Conservation (phyloP, 2,797 vertebrate species). For the Melanogrammus aeglefinus region DNA sequence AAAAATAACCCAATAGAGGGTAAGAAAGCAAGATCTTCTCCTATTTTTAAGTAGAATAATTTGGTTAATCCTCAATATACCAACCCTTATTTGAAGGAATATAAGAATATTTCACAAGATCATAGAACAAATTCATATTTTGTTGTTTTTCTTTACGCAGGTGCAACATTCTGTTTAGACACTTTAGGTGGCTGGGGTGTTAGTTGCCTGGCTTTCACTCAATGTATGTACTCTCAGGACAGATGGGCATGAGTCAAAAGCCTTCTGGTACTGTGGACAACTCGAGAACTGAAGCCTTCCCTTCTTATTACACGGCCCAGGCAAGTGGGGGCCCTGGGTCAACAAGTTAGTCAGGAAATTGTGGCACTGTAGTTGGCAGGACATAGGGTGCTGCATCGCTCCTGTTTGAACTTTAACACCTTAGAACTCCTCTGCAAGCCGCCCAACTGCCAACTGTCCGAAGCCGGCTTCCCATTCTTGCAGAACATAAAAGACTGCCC, state of each 20-base stretch:
- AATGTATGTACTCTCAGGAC: conserved; percentile 72
- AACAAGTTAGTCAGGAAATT: conserved; percentile 75
- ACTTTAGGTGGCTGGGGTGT: conserved; percentile 51
- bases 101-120: background rate
- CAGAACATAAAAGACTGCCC: conserved; percentile 49
- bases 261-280: conserved; percentile 74
- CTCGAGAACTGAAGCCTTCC: conserved; percentile 53
- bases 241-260: conserved; percentile 84
- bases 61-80: background rate
- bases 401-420: conserved; percentile 79
- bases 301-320: conserved; percentile 65
- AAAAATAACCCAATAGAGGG: background rate
- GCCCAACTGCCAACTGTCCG: conserved; percentile 82
- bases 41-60: background rate
- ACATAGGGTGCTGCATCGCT: conserved; percentile 71
- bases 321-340: conserved; percentile 78
- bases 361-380: conserved; percentile 73
- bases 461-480: conserved; percentile 72
- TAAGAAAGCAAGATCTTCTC: background rate
- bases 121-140: background rate
- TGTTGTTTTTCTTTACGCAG: background rate
- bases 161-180: conserved; percentile 48
- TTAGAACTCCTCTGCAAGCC: conserved; percentile 78
- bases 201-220: conserved; percentile 68
- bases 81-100: background rate